Evolutionary conservation across 2,797 vertebrate genomes (phyloP).

Genomic region (Enteromius trimaculatus): DNA sequence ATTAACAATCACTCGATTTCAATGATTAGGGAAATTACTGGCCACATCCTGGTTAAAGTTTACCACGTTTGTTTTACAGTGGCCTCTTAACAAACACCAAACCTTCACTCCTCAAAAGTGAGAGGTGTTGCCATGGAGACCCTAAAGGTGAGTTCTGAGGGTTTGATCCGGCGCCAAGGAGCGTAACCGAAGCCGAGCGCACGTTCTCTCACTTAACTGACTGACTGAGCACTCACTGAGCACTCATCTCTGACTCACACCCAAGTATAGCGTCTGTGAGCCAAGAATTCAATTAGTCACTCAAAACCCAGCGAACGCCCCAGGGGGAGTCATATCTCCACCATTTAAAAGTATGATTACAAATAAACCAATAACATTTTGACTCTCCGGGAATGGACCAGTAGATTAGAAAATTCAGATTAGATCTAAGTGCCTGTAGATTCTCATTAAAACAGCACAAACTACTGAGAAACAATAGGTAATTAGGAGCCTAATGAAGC

Average conservation of each 20-base stretch:
- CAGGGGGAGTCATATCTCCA: conserved; percentile 79
- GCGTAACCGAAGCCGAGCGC: conserved; percentile 65
- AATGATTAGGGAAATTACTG: not conserved
- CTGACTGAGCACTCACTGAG: conserved; percentile 64
- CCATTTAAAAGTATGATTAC: conserved; percentile 86
- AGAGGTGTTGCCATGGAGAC: conserved; percentile 74
- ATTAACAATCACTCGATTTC: not conserved
- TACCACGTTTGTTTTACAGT: not conserved
- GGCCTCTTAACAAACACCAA: not conserved
- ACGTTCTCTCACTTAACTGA: conserved; percentile 68
- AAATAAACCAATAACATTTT: conserved; percentile 87
- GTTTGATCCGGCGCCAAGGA: conserved; percentile 65
- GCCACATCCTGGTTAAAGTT: not conserved
- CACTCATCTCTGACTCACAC: conserved; percentile 50
- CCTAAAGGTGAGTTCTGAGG: conserved; percentile 62
- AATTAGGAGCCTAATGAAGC: conserved; percentile 99
- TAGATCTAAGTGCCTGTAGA: conserved; percentile 86
- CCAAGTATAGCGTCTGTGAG: conserved; percentile 68
- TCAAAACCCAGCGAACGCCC: conserved; percentile 74
- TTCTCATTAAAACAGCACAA: conserved; percentile 99
- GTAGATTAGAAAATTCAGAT: conserved; percentile 87
- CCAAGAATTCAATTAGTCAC: conserved; percentile 81
- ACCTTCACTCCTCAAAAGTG: not conserved
- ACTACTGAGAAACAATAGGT: conserved; percentile 99
- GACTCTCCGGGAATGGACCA: conserved; percentile 83